A percentile compares a stretch with the other conserved stretches of the same genome.
Conservation (phyloP, 2,113 vertebrate species). For the Zapornia atra region DNA sequence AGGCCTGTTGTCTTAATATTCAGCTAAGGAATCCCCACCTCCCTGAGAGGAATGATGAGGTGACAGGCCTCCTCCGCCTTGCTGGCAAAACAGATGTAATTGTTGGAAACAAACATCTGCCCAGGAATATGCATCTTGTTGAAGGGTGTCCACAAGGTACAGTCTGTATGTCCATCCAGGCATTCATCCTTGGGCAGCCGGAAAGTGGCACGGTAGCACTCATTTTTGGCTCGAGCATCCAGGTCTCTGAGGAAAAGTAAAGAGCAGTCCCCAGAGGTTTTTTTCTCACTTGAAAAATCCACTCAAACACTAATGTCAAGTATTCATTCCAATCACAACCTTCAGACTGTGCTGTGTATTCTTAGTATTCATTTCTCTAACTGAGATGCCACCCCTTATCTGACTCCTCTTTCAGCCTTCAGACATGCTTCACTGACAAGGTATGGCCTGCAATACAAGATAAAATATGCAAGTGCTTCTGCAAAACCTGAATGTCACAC, state of each 20-base stretch:
- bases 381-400: slow-evolving; percentile 33
- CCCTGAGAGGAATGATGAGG: slow-evolving; percentile 94
- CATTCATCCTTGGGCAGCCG: slow-evolving; percentile 90
- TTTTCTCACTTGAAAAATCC: neutral
- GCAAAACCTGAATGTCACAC: neutral
- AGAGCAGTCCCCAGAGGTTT: neutral
- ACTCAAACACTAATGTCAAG: neutral
- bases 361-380: slow-evolving; percentile 23
- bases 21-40: slow-evolving; percentile 76
- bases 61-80: slow-evolving; percentile 91
- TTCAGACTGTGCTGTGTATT: neutral
- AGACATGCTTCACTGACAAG: slow-evolving; percentile 12
- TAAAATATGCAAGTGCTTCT: neutral
- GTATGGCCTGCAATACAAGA: slow-evolving; percentile 1
- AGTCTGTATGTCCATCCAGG: slow-evolving; percentile 94
- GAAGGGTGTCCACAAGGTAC: slow-evolving; percentile 95
- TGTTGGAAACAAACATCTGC: slow-evolving; percentile 97
- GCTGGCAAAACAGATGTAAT: slow-evolving; percentile 97
- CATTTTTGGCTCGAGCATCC: slow-evolving; percentile 94
- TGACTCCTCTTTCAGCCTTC: slow-evolving; percentile 33
- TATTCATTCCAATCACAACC: neutral
- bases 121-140: slow-evolving; percentile 93
- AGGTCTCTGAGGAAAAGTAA: slow-evolving; percentile 82
- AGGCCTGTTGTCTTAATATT: neutral
- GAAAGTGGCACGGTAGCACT: slow-evolving; percentile 90